These are phyloP conservation scores for Cinara cedri DNA, from an alignment of 2,888 invertebrate species.

Conservation along the genomic window DNA sequence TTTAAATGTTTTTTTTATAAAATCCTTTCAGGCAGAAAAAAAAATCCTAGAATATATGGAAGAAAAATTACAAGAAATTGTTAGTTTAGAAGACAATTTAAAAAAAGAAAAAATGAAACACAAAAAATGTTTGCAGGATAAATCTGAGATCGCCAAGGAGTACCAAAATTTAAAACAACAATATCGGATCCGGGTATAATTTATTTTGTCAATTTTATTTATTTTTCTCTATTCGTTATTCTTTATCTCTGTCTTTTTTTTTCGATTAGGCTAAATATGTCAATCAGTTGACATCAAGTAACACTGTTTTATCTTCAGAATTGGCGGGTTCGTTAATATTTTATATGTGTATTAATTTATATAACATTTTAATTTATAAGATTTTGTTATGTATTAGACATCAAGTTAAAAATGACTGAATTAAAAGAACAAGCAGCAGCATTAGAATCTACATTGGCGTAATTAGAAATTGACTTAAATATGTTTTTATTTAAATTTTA, in stretches of 20 bases:
- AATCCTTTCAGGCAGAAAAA: constrained; percentile 47
- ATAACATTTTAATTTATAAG: background rate
- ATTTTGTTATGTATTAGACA: background rate
- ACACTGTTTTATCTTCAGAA: background rate
- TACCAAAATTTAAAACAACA: constrained; percentile 19
- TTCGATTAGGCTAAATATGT: too few species aligned
- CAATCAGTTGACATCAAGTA: too few species aligned
- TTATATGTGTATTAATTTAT: too few species aligned
- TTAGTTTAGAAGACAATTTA: background rate
- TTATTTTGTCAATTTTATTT: background rate
- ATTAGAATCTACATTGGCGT: constrained; percentile 15
- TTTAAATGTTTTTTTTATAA: too few species aligned
- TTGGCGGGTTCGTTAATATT: constrained; percentile 15
- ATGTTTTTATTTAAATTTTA: background rate
- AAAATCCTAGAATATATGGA: constrained; percentile 26
- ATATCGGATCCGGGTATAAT: constrained; percentile 16
- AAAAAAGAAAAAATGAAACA: constrained; percentile 10
- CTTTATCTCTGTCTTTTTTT: too few species aligned
- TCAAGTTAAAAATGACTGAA: background rate
- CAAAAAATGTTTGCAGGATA: constrained; percentile 13
- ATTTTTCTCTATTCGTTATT: background rate
- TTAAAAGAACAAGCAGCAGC: background rate
- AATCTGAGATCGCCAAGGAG: constrained; percentile 9
- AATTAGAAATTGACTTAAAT: background rate
- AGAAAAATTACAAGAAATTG: constrained; percentile 27